Conservation (phyloP, 2,113 vertebrate genomes). For the Periophthalmus modestus region DNA sequence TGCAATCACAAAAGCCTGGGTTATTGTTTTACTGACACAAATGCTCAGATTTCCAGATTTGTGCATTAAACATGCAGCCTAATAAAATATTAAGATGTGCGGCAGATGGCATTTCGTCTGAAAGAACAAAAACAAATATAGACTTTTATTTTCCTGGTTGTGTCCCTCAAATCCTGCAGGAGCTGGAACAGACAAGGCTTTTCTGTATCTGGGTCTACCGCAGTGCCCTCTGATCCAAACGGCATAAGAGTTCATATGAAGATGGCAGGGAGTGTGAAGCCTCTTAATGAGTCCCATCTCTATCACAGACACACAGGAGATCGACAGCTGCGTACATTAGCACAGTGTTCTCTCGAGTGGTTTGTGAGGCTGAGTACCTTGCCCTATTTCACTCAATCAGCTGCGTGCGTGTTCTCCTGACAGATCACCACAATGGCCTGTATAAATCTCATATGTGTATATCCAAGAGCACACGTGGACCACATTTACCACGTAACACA, state of each 20-base stretch:
- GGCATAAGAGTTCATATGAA: slow-evolving; percentile 36
- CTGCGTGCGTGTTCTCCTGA: slow-evolving; percentile 52
- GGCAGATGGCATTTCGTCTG: slow-evolving; percentile 57
- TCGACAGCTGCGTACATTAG: slow-evolving; percentile 70
- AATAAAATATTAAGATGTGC: slow-evolving; percentile 76
- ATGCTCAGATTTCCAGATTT: slow-evolving; percentile 68
- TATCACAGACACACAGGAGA: slow-evolving; percentile 65
- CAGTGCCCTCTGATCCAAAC: not conserved
- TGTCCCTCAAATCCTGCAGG: slow-evolving; percentile 27
- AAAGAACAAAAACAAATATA: slow-evolving; percentile 46
- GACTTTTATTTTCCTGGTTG: slow-evolving; percentile 13
- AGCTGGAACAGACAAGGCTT: slow-evolving; percentile 11
- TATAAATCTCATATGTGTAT: slow-evolving; percentile 49
- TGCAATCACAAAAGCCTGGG: slow-evolving; percentile 70
- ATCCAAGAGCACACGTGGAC: slow-evolving; percentile 11
- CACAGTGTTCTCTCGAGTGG: slow-evolving; percentile 67
- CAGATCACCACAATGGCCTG: slow-evolving; percentile 40
- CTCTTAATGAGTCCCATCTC: slow-evolving; percentile 45
- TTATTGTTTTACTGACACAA: slow-evolving; percentile 77
- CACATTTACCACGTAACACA: slow-evolving; percentile 21
- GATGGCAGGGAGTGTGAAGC: slow-evolving; percentile 24
- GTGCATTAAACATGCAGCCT: slow-evolving; percentile 71
- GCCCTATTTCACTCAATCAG: slow-evolving; percentile 73
- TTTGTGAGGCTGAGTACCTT: slow-evolving; percentile 65
- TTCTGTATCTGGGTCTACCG: slow-evolving; percentile 6